A percentile compares a stretch with the other conserved stretches of the same genome.
Conservation (phyloP, 1,140 invertebrate genomes). For the Musca domestica region DNA sequence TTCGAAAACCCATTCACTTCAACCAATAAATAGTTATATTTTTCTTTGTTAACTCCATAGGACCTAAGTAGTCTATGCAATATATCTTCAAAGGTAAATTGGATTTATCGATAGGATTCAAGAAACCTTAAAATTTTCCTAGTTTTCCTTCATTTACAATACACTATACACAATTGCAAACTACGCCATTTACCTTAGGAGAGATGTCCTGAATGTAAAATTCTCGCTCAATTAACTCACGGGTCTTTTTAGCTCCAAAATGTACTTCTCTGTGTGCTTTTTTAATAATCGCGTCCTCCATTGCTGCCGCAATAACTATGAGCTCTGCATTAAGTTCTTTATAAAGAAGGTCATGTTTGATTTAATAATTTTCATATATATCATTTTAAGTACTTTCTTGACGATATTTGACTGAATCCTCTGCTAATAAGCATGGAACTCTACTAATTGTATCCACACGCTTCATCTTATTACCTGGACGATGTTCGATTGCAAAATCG, state of each 20-base stretch:
- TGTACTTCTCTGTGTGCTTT: background rate
- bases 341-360: conserved; percentile 18
- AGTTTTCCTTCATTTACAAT: conserved; percentile 36
- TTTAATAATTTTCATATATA: background rate
- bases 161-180: conserved; percentile 44
- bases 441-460: conserved; percentile 29
- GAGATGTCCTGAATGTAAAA: background rate
- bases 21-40: no score
- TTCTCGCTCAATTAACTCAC: no score
- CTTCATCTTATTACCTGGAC: conserved; percentile 25
- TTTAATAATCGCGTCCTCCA: conserved; percentile 2
- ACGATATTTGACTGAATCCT: background rate
- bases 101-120: conserved; percentile 41
- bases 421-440: conserved; percentile 22
- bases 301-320: conserved; percentile 6
- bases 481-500: no score
- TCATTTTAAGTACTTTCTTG: background rate
- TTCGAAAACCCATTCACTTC: conserved; percentile 53
- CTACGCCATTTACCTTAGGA: conserved; percentile 37
- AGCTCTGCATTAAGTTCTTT: conserved; percentile 5
- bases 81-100: conserved; percentile 36
- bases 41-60: conserved; percentile 29
- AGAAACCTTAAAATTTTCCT: conserved; percentile 51
- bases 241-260: no score
- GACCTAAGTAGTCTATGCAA: conserved; percentile 30